phyloP scores from a whole-genome alignment of 2,888 invertebrate species.

The Acanthococcus lagerstroemiae region DNA sequence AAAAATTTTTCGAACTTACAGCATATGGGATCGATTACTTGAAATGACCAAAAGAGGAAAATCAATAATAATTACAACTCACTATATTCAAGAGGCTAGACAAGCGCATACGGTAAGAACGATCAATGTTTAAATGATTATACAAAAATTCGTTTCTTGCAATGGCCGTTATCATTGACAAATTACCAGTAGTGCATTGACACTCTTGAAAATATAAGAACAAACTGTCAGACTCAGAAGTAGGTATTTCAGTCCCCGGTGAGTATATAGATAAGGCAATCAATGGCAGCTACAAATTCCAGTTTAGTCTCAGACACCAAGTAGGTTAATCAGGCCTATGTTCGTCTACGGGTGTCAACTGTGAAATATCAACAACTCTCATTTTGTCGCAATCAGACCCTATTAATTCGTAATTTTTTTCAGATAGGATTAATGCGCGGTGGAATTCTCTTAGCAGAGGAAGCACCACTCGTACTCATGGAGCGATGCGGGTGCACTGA shows the following conservation, averaged over 20 bases:
- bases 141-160: too few species aligned
- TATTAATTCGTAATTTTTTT: background rate
- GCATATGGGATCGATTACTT: slow-evolving; percentile 34
- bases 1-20: slow-evolving; percentile 10
- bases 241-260: too few species aligned
- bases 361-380: background rate
- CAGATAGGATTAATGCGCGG: slow-evolving; percentile 47
- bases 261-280: too few species aligned
- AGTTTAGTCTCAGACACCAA: slow-evolving; percentile 18
- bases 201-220: too few species aligned
- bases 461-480: slow-evolving; percentile 43
- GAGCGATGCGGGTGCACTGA: slow-evolving; percentile 38
- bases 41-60: slow-evolving; percentile 34
- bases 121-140: too few species aligned
- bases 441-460: slow-evolving; percentile 46
- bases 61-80: slow-evolving; percentile 34
- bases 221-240: too few species aligned
- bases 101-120: slow-evolving; percentile 37
- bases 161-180: too few species aligned
- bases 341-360: background rate
- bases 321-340: background rate
- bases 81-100: slow-evolving; percentile 37
- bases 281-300: too few species aligned
- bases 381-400: too few species aligned
- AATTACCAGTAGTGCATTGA: too few species aligned